A percentile compares a stretch with the other conserved stretches of the same genome.
These are phyloP conservation scores for Ditula angustiorana DNA, from an alignment of 2,888 invertebrate species.

Conservation along the genomic window DNA sequence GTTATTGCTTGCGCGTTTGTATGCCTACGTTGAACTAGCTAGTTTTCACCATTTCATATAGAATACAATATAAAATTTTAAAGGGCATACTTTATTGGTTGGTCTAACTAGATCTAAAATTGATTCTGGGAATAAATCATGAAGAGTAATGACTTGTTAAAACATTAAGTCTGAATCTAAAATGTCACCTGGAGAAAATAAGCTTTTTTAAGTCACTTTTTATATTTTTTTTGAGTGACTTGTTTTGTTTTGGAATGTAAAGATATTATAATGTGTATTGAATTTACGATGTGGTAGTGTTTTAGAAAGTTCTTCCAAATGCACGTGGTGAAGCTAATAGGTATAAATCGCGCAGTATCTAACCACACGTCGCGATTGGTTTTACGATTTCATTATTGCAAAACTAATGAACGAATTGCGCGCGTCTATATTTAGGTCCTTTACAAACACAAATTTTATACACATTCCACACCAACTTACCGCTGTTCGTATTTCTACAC, in stretches of 20 bases:
- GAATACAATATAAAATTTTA: no score
- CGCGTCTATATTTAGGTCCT: slow-evolving; percentile 32
- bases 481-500: slow-evolving; percentile 2
- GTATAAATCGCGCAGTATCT: slow-evolving; percentile 46
- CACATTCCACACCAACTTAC: slow-evolving; percentile 32
- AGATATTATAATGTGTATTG: slow-evolving; percentile 55
- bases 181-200: not conserved
- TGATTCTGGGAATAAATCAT: no score
- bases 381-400: slow-evolving; percentile 13
- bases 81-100: no score
- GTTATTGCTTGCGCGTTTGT: no score
- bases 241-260: slow-evolving; percentile 59
- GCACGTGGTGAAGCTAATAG: slow-evolving; percentile 62
- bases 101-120: no score
- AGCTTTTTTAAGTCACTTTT: not conserved
- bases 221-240: slow-evolving; percentile 49
- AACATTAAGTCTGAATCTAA: not conserved
- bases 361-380: slow-evolving; percentile 56
- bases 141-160: not conserved
- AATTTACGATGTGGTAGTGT: slow-evolving; percentile 68
- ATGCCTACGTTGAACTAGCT: no score
- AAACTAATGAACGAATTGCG: slow-evolving; percentile 23
- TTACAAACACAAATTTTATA: slow-evolving; percentile 26
- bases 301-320: slow-evolving; percentile 71
- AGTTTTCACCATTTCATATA: no score